These are phyloP conservation scores for Orchestia grillus DNA, from an alignment of 1,140 invertebrate genomes.

Conservation along the genomic window DNA sequence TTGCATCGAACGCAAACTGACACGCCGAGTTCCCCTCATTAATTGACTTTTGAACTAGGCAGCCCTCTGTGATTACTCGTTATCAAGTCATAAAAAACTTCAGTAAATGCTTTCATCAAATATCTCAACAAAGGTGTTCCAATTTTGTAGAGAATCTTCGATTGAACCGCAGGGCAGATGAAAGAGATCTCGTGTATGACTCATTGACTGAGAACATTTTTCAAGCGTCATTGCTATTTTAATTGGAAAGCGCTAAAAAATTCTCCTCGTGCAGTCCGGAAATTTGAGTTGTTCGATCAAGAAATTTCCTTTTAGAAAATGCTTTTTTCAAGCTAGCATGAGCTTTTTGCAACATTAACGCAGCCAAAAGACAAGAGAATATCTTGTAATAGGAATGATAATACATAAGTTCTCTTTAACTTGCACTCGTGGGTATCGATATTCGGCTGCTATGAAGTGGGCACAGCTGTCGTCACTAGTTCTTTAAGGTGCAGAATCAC, in stretches of 20 bases:
- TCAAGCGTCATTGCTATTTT: too few species aligned
- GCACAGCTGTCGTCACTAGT: too few species aligned
- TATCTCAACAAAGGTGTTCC: neutral
- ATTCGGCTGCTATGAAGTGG: too few species aligned
- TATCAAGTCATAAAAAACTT: neutral
- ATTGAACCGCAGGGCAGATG: neutral
- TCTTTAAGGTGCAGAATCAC: too few species aligned
- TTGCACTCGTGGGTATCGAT: too few species aligned
- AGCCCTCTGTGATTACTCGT: neutral
- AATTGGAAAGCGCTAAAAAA: neutral
- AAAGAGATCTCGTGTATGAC: neutral
- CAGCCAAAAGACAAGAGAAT: neutral
- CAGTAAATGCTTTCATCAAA: neutral
- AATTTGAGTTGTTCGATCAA: neutral
- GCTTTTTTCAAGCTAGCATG: neutral
- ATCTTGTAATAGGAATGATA: neutral
- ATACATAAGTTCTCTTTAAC: neutral
- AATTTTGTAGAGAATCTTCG: neutral
- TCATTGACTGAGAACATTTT: neutral
- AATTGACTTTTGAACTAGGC: neutral
- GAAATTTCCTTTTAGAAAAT: neutral
- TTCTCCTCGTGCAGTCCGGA: neutral
- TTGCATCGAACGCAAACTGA: neutral
- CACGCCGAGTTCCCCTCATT: neutral
- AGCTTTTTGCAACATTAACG: neutral